A percentile compares a stretch with the other conserved stretches of the same genome.
These are phyloP conservation scores for Recurvirostra avosetta DNA, from an alignment of 2,113 vertebrate genomes.

Conservation along the genomic window DNA sequence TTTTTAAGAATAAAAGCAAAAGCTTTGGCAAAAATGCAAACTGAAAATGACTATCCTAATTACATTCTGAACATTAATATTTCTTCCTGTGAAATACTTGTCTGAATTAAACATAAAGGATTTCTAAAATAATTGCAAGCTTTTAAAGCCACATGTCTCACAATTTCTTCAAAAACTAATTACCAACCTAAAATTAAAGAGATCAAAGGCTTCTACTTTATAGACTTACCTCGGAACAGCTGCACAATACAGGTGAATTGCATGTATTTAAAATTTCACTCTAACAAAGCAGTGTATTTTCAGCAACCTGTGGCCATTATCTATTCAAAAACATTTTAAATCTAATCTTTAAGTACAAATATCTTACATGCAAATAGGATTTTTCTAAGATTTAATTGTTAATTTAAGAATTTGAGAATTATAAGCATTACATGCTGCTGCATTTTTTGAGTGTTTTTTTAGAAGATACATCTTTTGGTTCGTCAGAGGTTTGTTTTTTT, in stretches of 20 bases:
- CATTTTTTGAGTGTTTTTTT: neutral
- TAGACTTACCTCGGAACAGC: neutral
- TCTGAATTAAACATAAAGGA: neutral
- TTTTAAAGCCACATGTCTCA: neutral
- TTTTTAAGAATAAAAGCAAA: neutral
- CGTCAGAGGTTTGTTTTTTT: neutral
- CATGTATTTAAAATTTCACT: neutral
- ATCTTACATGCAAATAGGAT: neutral
- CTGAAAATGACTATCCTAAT: neutral
- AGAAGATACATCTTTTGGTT: neutral
- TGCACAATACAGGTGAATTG: neutral
- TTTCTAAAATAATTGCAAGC: neutral
- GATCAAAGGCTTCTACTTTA: neutral
- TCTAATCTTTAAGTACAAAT: neutral
- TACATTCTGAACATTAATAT: neutral
- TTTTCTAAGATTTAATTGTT: neutral
- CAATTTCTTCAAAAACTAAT: neutral
- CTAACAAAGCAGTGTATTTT: neutral
- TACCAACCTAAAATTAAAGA: neutral
- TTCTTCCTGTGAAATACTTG: neutral
- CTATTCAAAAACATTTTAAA: neutral
- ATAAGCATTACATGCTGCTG: neutral
- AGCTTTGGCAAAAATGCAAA: neutral
- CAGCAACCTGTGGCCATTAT: neutral
- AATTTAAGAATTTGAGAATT: neutral